Conservation (phyloP, 2,888 invertebrate genomes). For the Merodon equestris region DNA sequence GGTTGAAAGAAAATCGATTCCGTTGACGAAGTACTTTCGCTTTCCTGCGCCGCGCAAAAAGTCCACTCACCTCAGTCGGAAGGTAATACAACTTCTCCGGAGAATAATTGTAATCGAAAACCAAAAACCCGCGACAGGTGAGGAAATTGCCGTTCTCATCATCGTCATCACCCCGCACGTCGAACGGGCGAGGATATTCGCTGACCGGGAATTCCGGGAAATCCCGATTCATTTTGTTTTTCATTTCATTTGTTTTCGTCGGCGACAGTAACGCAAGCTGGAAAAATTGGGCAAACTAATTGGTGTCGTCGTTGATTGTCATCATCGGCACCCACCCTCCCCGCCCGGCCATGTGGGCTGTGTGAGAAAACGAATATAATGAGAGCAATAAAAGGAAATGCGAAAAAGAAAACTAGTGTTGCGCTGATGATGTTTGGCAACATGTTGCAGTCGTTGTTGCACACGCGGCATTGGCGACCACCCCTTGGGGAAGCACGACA, state of each 20-base stretch:
- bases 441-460: constrained; percentile 60
- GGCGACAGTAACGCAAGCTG: not conserved
- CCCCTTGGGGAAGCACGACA: constrained; percentile 57
- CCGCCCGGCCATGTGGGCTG: not conserved
- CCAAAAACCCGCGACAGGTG: constrained; percentile 39
- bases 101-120: constrained; percentile 52
- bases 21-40: constrained; percentile 60
- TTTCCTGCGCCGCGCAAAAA: constrained; percentile 31
- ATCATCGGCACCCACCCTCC: constrained; percentile 2
- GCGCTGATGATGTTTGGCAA: constrained; percentile 47
- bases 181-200: constrained; percentile 39
- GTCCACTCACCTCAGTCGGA: constrained; percentile 50
- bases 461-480: constrained; percentile 33
- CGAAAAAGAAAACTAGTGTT: not conserved
- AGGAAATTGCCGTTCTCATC: not conserved
- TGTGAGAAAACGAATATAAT: constrained; percentile 23
- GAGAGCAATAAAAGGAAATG: too few relatives aligned
- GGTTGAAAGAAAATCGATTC: constrained; percentile 38
- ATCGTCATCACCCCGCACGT: not conserved
- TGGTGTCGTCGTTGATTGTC: constrained; percentile 43
- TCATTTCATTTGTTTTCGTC: not conserved
- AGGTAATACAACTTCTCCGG: too few relatives aligned
- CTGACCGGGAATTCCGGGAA: constrained; percentile 71
- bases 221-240: constrained; percentile 58
- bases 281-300: constrained; percentile 57